Base-by-base conservation (phyloP, 2,888 invertebrate species). In the Campoletis raptor region DNA sequence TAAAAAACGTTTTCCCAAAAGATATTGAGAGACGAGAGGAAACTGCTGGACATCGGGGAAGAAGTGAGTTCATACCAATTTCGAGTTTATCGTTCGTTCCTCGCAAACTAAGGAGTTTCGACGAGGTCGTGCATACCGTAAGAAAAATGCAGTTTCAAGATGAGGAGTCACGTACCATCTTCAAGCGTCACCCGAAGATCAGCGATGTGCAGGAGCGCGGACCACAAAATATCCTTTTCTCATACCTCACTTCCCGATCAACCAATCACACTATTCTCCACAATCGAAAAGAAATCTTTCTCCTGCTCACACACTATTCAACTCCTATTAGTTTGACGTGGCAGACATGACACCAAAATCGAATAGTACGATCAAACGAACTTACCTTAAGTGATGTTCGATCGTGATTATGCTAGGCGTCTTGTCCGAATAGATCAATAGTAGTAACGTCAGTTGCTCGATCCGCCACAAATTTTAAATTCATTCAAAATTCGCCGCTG, bases 111-210 rank as follows among this genome's bases (percentile, higher is more conserved):
- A 61, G 36, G 36, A 77, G 48, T 12, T 61, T 48, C 69, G 42
- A 52, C 66, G 64, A 66, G 52, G 52, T 73, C 52, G 54, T 36
- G 24, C 66, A 77, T 67, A 61, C 36, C 30, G 52, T 40, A 66
- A 36, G 30, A 15, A 69, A 70, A 69, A 81, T 85, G 78, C 81
- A 85, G 81, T 78, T 81, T 81, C 78, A 73, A 72, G 67, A 45
- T 48, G 73, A 40, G 61, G 78, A 77, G 67, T 81, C 81, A 81
- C 81, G 81, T 81, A 54, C 42, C 52, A 48, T 73, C 30, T 77
- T 37, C 40, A 81, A 74, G 78, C 81, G 57, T 81, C 81, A 66
- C 73, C 73, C 40, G 21, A 67, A 67, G 73, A 81, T 78, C 77
- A 24, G 10, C 45, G 30, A 30, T 66, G 66, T 67, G 45, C 78